These are phyloP conservation scores for Cryptoleucopteryx plumbea DNA, from an alignment of 2,113 vertebrate genomes.

Conservation along the genomic window DNA sequence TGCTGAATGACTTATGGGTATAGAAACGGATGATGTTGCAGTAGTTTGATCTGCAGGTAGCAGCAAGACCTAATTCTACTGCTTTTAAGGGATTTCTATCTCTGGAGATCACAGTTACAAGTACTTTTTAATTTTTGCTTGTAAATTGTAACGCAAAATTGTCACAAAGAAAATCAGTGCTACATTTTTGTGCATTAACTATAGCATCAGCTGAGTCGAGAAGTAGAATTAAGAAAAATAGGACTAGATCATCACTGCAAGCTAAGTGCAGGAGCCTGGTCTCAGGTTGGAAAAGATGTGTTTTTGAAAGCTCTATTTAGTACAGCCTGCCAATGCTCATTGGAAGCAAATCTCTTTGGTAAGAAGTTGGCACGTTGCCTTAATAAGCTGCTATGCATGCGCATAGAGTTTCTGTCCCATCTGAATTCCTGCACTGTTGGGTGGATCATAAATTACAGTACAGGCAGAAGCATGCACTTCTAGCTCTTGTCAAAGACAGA, in stretches of 20 bases:
- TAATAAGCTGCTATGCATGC: neutral
- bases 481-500: neutral
- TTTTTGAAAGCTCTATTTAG: neutral
- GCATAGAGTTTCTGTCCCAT: neutral
- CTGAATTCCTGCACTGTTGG: neutral
- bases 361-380: neutral
- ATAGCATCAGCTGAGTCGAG: neutral
- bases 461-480: neutral
- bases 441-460: neutral
- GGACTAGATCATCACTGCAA: neutral
- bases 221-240: neutral
- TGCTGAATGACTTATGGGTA: neutral
- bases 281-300: neutral
- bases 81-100: slow-evolving; percentile 14
- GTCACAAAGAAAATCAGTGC: neutral
- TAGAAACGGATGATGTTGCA: neutral
- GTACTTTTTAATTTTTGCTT: neutral
- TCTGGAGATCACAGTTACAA: neutral
- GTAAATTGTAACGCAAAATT: neutral
- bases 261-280: neutral
- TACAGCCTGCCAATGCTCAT: neutral
- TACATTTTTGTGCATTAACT: neutral
- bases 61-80: neutral
- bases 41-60: neutral
- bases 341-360: neutral